Conservation (phyloP, 2,797 vertebrate genomes). For the Ambastaia sidthimunki region DNA sequence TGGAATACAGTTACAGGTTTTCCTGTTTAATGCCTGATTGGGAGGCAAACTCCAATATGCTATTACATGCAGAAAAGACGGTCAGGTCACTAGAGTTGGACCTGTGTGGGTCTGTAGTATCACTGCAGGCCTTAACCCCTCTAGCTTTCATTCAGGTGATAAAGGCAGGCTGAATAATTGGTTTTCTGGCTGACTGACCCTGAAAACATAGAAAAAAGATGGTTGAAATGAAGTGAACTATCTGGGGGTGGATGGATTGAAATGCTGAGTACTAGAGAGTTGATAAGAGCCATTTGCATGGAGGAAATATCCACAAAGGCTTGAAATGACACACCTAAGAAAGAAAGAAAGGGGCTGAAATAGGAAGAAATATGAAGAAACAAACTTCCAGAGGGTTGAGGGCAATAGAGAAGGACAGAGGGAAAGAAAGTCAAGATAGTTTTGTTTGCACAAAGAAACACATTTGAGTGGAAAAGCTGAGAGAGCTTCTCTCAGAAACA, state of each 20-base stretch:
- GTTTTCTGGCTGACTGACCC: slow-evolving; percentile 71
- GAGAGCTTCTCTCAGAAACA: slow-evolving; percentile 67
- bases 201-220: slow-evolving; percentile 65
- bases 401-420: slow-evolving; percentile 15
- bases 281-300: slow-evolving; percentile 56
- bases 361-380: background rate
- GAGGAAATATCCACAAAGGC: slow-evolving; percentile 42
- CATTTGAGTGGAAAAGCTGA: slow-evolving; percentile 58
- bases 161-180: slow-evolving; percentile 65
- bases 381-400: slow-evolving; percentile 27
- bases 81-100: slow-evolving; percentile 39
- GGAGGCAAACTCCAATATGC: slow-evolving; percentile 16
- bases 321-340: slow-evolving; percentile 41
- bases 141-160: slow-evolving; percentile 61
- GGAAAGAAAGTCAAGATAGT: slow-evolving; percentile 34
- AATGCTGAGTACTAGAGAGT: slow-evolving; percentile 44
- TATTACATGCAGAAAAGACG: slow-evolving; percentile 13
- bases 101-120: slow-evolving; percentile 45
- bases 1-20: background rate
- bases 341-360: slow-evolving; percentile 18
- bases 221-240: slow-evolving; percentile 58
- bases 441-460: slow-evolving; percentile 54
- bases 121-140: slow-evolving; percentile 47
- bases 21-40: background rate
- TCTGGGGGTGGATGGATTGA: slow-evolving; percentile 50